Conservation (phyloP, 2,888 invertebrate genomes). For the Pardosa pseudoannulata region DNA sequence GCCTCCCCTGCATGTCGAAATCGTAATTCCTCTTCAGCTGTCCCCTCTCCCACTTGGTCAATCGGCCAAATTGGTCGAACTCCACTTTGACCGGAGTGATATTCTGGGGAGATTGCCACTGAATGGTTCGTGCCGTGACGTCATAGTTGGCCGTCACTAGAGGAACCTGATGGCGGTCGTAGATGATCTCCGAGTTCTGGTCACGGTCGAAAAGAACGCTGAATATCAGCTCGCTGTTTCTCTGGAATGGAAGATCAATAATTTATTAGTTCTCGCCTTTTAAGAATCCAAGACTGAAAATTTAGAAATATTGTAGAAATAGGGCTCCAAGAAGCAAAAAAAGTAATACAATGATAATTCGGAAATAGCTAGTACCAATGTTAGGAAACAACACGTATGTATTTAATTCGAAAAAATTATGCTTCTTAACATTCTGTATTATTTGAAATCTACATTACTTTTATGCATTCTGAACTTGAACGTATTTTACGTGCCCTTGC, state of each 20-base stretch:
- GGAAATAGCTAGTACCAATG: too few relatives aligned
- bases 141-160: slow-evolving; percentile 93
- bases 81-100: slow-evolving; percentile 91
- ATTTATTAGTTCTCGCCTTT: too few relatives aligned
- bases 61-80: slow-evolving; percentile 87
- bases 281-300: background rate
- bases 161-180: slow-evolving; percentile 88
- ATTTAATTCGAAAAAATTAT: too few relatives aligned
- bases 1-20: slow-evolving; percentile 90
- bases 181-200: slow-evolving; percentile 91
- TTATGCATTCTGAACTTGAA: too few relatives aligned
- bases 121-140: slow-evolving; percentile 89
- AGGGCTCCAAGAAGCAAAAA: too few relatives aligned
- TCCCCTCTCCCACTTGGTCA: slow-evolving; percentile 95
- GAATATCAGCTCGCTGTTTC: slow-evolving; percentile 91
- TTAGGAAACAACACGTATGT: too few relatives aligned
- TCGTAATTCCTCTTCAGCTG: slow-evolving; percentile 82
- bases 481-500: too few relatives aligned
- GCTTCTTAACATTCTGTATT: too few relatives aligned
- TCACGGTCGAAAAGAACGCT: slow-evolving; percentile 96
- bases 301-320: too few relatives aligned
- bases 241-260: slow-evolving; percentile 80
- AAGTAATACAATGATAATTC: too few relatives aligned
- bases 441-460: too few relatives aligned
- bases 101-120: slow-evolving; percentile 83